Evolutionary conservation across 2,888 invertebrate species (phyloP).

Genomic region (Noctua janthina): DNA sequence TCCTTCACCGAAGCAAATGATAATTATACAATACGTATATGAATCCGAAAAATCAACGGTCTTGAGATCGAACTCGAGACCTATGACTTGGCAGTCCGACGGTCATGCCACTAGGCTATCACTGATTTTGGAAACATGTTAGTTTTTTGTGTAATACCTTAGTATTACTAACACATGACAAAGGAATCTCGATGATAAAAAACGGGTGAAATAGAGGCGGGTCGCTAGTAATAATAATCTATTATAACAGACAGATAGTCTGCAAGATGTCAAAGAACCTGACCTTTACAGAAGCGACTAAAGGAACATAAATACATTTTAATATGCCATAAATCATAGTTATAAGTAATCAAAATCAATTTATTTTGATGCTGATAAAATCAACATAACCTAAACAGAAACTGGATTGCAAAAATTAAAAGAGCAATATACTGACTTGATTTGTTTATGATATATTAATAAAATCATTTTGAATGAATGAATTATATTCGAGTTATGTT

Average conservation of each 20-base stretch:
- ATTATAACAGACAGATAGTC: neutral
- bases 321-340: slow-evolving; percentile 13
- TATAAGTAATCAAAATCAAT: slow-evolving; percentile 35
- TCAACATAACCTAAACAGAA: slow-evolving; percentile 22
- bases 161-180: neutral
- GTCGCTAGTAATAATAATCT: neutral
- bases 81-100: no score
- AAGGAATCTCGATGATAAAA: neutral
- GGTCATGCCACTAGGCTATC: no score
- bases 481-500: slow-evolving; percentile 8
- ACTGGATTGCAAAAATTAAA: slow-evolving; percentile 25
- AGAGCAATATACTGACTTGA: slow-evolving; percentile 11
- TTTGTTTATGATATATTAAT: slow-evolving; percentile 25
- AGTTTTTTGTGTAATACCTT: no score
- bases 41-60: no score
- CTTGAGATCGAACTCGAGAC: no score
- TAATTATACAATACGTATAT: no score
- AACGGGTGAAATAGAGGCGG: neutral
- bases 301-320: slow-evolving; percentile 16
- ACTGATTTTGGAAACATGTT: no score
- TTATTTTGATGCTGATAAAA: slow-evolving; percentile 12
- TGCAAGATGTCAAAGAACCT: neutral
- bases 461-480: slow-evolving; percentile 16
- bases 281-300: neutral
- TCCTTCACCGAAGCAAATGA: no score